Evolutionary conservation across 2,113 vertebrate species (phyloP).

Genomic region (Microcebus griseorufus): DNA sequence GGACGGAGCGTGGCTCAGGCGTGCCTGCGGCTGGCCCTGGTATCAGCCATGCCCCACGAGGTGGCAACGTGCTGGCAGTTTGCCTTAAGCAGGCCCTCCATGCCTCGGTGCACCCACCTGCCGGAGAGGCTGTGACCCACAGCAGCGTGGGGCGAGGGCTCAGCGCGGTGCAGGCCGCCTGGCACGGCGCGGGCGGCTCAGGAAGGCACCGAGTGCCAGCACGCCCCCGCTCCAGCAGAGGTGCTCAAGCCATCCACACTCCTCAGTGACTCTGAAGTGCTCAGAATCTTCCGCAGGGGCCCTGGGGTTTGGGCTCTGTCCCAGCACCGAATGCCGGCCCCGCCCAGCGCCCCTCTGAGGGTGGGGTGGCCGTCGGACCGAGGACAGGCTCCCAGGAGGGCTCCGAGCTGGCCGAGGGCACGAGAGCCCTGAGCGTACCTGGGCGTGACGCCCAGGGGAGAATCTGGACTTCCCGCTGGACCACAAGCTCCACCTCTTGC

Average conservation of each 20-base stretch:
- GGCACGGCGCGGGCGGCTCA: rapidly evolving
- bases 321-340: rapidly evolving
- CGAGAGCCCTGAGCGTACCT: rapidly evolving
- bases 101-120: too few species aligned
- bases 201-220: rapidly evolving
- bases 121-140: background rate
- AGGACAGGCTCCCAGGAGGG: background rate
- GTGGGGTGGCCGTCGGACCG: rapidly evolving
- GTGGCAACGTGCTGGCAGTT: rapidly evolving
- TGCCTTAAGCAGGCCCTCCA: background rate
- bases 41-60: rapidly evolving
- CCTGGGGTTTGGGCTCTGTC: background rate
- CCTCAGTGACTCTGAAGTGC: background rate
- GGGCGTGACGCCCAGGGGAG: background rate
- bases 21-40: background rate
- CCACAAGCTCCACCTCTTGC: background rate
- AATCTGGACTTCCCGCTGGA: background rate
- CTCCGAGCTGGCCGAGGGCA: rapidly evolving
- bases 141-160: rapidly evolving
- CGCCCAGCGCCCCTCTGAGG: rapidly evolving
- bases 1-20: background rate
- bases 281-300: background rate
- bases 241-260: rapidly evolving
- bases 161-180: rapidly evolving
- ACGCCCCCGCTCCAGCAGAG: rapidly evolving